phyloP scores from a whole-genome alignment of 2,113 vertebrate genomes.

The Epinephelus cyanopodus region DNA sequence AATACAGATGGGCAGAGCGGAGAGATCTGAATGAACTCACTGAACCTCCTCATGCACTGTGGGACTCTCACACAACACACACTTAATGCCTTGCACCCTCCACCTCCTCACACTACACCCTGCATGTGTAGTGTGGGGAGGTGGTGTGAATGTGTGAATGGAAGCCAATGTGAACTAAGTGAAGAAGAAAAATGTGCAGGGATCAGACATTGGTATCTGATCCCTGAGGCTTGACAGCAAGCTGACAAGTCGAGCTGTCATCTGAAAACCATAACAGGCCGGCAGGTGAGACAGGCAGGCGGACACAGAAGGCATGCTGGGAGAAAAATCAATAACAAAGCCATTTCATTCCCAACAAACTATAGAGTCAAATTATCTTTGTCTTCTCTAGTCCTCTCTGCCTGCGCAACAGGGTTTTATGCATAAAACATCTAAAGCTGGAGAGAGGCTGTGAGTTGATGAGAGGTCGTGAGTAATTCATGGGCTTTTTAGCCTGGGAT shows the following conservation, averaged over 20 bases:
- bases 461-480: conserved; percentile 55
- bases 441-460: conserved; percentile 29
- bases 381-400: conserved; percentile 7
- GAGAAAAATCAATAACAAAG: conserved; percentile 31
- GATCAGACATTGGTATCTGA: conserved; percentile 42
- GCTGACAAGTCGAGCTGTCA: conserved; percentile 38
- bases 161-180: conserved; percentile 26
- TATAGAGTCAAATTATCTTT: conserved; percentile 23
- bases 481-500: conserved; percentile 36
- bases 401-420: conserved; percentile 45
- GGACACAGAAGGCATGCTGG: not conserved
- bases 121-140: not conserved
- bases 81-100: not conserved
- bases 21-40: conserved; percentile 48
- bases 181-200: conserved; percentile 30
- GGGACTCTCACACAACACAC: conserved; percentile 30
- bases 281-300: not conserved
- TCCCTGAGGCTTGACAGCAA: conserved; percentile 34
- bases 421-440: conserved; percentile 68
- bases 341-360: conserved; percentile 21
- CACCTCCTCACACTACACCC: conserved; percentile 16
- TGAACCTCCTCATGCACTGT: conserved; percentile 46
- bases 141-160: conserved; percentile 38
- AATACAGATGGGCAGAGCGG: conserved; percentile 34
- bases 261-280: conserved; percentile 8